Evolutionary conservation across 2,113 vertebrate species (phyloP), one percentile per base, ranked within the genome.

Genomic region (Chloropsis hardwickii): DNA sequence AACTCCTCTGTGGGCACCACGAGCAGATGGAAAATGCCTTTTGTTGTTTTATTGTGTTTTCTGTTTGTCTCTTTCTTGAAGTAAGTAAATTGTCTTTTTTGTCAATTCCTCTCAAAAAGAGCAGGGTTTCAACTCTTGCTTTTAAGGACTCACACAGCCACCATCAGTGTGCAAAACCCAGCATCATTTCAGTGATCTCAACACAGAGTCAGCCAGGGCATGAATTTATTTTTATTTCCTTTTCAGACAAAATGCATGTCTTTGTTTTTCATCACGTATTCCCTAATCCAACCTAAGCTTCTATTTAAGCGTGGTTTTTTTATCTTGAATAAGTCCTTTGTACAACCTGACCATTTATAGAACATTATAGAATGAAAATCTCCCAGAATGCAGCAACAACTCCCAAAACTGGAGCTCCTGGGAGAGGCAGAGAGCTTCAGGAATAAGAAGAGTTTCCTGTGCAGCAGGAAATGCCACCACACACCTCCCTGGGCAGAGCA

Each of bases 321-420:
- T 50, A 78, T 92, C 78, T 95, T 96, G 88, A 97, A 96, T 96
- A 74, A 56, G 44, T n/a, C 42, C 92, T 95, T 96, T 96, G 90
- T 94, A 18, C 76, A 57, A 88, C 72, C 48, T 42, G 57, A 57
- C 92, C 91, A 74, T 84, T 95, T 93, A 62, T 82, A 80, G 90
- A 39, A 58, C 6, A 1, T 27, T 86, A 66, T 1, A 86, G 74
- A 71, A 92, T 16, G n/a, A 56, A 90, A 92, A 67, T 37, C 53
- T 67, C 82, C 53, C 69, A 81, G 64, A 88, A 96, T 8, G 67
- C 3, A 48, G 56, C 0, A 0, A 58, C 56, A 81, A 2, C 40
- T 88, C 92, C 88, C 82, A 62, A 69, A 83, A 74, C 35, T 81
- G 60, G 37, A 97, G 76, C 87, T 95, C 71, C 81, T 88, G 76